These are phyloP conservation scores for Pterocles burchelli DNA, from an alignment of 2,113 vertebrate genomes.

Conservation along the genomic window DNA sequence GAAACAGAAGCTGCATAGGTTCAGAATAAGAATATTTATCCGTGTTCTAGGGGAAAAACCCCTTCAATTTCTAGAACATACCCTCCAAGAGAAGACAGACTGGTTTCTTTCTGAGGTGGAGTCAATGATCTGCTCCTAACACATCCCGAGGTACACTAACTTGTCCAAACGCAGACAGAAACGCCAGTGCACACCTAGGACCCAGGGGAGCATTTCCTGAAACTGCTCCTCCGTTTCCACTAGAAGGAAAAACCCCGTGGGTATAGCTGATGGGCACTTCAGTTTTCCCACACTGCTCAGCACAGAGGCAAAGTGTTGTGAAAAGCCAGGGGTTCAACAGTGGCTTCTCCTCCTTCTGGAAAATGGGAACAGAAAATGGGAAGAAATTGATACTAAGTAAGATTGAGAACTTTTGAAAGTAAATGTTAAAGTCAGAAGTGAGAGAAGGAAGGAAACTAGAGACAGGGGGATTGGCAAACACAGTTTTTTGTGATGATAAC, in stretches of 20 bases:
- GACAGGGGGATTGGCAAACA: neutral
- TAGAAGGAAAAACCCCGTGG: neutral
- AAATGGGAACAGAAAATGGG: neutral
- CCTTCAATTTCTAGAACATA: neutral
- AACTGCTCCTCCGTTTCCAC: neutral
- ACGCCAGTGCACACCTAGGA: neutral
- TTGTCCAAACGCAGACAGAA: neutral
- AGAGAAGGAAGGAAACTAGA: neutral
- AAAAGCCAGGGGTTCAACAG: neutral
- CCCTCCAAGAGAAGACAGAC: neutral
- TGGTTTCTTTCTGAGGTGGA: neutral
- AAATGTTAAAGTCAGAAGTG: neutral
- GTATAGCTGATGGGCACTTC: neutral
- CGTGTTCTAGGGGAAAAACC: fast-evolving
- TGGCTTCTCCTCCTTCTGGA: neutral
- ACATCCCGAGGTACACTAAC: neutral
- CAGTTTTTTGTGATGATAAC: neutral
- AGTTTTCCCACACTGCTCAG: neutral
- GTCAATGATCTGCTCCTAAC: neutral
- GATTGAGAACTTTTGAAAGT: neutral
- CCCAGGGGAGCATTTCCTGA: neutral
- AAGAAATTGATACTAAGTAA: neutral
- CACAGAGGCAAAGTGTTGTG: neutral
- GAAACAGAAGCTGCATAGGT: neutral
- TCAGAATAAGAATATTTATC: neutral